phyloP scores from a whole-genome alignment of 2,113 vertebrate genomes.

The Gymnocephalus cernua region DNA sequence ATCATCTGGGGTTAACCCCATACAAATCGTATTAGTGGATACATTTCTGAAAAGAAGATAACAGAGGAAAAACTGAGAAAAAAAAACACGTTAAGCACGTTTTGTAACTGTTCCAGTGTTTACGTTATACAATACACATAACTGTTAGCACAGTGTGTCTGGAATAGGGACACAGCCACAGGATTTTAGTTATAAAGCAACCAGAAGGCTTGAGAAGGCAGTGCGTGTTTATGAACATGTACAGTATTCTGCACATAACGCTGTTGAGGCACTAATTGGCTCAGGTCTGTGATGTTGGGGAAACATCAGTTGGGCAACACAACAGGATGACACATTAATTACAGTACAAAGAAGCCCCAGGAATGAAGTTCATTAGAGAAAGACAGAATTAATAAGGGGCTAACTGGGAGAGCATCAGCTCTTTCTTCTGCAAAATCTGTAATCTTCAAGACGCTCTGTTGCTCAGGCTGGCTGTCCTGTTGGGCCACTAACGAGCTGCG shows the following conservation, averaged over 20 bases:
- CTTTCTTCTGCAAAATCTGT: conserved; percentile 9
- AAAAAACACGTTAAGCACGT: neutral
- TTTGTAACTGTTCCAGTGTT: neutral
- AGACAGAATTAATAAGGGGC: neutral
- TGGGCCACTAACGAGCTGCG: conserved; percentile 33
- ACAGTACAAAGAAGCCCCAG: conserved; percentile 16
- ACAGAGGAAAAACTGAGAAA: neutral
- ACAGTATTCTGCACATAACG: neutral
- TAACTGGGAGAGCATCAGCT: neutral
- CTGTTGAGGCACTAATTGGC: conserved; percentile 11
- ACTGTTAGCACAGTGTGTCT: neutral
- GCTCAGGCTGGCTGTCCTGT: conserved; percentile 1
- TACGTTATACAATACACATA: too few species aligned
- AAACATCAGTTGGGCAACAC: conserved; percentile 18
- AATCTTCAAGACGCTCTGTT: conserved; percentile 17
- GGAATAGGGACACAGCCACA: neutral
- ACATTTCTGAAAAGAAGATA: neutral
- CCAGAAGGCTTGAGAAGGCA: conserved; percentile 17
- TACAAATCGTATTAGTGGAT: neutral
- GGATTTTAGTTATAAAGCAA: neutral
- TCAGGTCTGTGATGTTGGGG: conserved; percentile 33
- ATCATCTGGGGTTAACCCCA: neutral
- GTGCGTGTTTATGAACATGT: conserved; percentile 8
- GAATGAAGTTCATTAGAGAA: conserved; percentile 30
- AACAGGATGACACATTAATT: conserved; percentile 44